Conservation (phyloP, 2,888 invertebrate genomes). For the Onchidella celtica region DNA sequence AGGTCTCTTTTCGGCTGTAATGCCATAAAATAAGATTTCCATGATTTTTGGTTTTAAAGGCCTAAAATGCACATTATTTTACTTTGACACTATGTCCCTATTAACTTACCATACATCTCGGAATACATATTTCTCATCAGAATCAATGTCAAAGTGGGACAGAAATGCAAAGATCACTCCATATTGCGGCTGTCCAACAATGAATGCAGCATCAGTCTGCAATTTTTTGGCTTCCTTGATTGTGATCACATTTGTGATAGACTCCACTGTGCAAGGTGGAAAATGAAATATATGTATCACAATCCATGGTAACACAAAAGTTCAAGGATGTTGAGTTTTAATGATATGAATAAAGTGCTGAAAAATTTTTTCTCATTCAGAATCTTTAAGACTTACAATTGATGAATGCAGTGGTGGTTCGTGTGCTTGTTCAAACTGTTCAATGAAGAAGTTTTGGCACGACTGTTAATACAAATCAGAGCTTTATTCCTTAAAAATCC, state of each 20-base stretch:
- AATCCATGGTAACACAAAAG: too few relatives aligned
- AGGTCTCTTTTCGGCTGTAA: too few relatives aligned
- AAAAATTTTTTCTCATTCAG: too few relatives aligned
- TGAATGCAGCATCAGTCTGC: slow-evolving; percentile 46
- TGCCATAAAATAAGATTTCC: too few relatives aligned
- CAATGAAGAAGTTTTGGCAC: too few relatives aligned
- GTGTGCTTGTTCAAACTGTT: too few relatives aligned
- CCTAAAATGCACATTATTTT: background rate
- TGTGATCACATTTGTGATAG: slow-evolving; percentile 61
- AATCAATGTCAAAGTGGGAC: slow-evolving; percentile 73
- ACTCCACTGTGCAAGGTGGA: slow-evolving; percentile 61
- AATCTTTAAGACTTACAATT: too few relatives aligned
- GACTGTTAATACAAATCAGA: too few relatives aligned
- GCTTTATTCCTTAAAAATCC: too few relatives aligned
- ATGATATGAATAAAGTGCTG: slow-evolving; percentile 31
- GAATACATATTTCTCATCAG: slow-evolving; percentile 59
- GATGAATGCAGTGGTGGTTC: too few relatives aligned
- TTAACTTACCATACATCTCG: slow-evolving; percentile 66
- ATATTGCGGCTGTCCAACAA: slow-evolving; percentile 51
- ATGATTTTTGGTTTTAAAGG: background rate
- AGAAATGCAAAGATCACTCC: slow-evolving; percentile 70
- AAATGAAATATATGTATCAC: too few relatives aligned
- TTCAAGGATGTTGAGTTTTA: too few relatives aligned
- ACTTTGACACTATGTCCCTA: background rate
- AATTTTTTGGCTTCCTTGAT: slow-evolving; percentile 59